Conservation (phyloP, 1,140 invertebrate species). For the Limonius californicus region DNA sequence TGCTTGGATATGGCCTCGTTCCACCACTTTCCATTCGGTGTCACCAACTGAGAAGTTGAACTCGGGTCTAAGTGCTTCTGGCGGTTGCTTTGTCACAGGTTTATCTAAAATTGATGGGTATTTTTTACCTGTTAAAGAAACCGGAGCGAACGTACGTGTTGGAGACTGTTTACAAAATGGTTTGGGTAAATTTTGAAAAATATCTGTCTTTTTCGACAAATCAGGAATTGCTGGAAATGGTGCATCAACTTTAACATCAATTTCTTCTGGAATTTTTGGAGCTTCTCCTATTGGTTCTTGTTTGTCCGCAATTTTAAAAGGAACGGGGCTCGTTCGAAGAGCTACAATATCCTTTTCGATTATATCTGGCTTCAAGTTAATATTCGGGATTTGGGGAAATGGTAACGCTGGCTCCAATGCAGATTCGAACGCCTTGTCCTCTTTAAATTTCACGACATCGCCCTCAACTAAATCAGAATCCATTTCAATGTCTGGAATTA, state of each 20-base stretch:
- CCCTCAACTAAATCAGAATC: slow-evolving; percentile 2
- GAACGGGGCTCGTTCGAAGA: slow-evolving; percentile 35
- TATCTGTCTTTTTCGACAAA: slow-evolving; percentile 28
- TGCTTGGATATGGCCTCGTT: slow-evolving; percentile 25
- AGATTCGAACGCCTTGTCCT: slow-evolving; percentile 24
- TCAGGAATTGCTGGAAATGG: slow-evolving; percentile 35
- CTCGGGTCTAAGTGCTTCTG: slow-evolving; percentile 39
- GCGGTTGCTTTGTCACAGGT: slow-evolving; percentile 21
- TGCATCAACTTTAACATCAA: neutral
- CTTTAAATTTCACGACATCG: slow-evolving; percentile 29
- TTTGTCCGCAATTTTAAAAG: slow-evolving; percentile 19
- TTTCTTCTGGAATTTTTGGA: neutral
- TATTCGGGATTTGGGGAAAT: slow-evolving; percentile 38
- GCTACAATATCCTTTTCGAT: slow-evolving; percentile 35
- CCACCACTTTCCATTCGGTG: slow-evolving; percentile 27
- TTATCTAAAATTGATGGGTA: slow-evolving; percentile 27
- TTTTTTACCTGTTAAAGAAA: slow-evolving; percentile 29
- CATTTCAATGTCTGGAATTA: slow-evolving; percentile 31
- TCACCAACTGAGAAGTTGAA: slow-evolving; percentile 37
- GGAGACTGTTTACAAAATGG: slow-evolving; percentile 27
- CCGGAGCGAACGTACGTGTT: slow-evolving; percentile 25
- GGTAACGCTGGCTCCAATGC: slow-evolving; percentile 31
- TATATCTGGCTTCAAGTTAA: slow-evolving; percentile 41
- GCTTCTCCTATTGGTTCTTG: slow-evolving; percentile 13
- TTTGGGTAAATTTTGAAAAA: slow-evolving; percentile 23